A percentile compares a stretch with the other conserved stretches of the same genome.
These are phyloP conservation scores for Macquaria australasica DNA, from an alignment of 2,113 vertebrate species.

Conservation along the genomic window DNA sequence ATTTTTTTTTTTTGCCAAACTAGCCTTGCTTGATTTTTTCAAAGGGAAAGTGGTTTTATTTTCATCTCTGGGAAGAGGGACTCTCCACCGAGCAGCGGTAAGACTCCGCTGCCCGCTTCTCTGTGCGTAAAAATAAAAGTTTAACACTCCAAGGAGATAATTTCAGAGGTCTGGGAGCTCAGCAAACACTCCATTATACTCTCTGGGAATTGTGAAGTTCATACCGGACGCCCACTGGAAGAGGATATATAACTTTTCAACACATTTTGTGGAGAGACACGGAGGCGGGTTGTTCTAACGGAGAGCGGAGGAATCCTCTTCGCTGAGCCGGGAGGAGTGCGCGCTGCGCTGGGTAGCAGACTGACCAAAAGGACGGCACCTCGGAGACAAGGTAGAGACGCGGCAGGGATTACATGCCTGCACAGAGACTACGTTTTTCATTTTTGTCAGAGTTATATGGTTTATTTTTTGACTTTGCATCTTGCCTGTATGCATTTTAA, in stretches of 20 bases:
- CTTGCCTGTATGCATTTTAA: neutral
- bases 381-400: constrained; percentile 72
- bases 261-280: constrained; percentile 38
- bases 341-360: constrained; percentile 52
- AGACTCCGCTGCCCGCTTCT: constrained; percentile 5
- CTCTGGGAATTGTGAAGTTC: constrained; percentile 38
- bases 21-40: constrained; percentile 45
- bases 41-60: constrained; percentile 33
- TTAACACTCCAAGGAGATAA: constrained; percentile 48
- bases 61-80: constrained; percentile 36
- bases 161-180: constrained; percentile 25
- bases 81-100: constrained; percentile 39
- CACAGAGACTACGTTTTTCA: neutral
- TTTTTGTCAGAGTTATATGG: neutral
- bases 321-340: constrained; percentile 56
- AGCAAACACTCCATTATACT: constrained; percentile 20
- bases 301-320: constrained; percentile 57
- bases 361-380: constrained; percentile 63
- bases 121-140: constrained; percentile 68
- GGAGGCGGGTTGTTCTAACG: constrained; percentile 12
- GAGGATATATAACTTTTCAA: constrained; percentile 77
- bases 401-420: neutral
- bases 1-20: constrained; percentile 20
- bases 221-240: constrained; percentile 31
- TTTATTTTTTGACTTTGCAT: neutral